Base-by-base conservation (phyloP, 1,140 invertebrate genomes). In the Physella acuta region DNA sequence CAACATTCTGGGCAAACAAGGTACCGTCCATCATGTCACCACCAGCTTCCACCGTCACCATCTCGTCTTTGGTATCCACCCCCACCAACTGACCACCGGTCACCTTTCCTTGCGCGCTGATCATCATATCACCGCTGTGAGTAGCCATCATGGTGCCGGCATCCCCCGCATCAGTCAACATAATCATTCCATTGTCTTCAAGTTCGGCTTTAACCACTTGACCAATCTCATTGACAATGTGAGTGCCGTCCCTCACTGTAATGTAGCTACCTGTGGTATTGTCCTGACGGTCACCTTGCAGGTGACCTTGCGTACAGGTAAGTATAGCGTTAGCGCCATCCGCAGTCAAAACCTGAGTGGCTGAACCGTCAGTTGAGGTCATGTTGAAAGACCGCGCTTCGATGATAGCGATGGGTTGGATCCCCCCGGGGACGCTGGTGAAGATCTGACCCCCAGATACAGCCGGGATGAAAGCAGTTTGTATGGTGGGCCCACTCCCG, bases 381-480 rank as follows among this genome's bases (percentile, higher is more conserved):
- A 80, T 70, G 20, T 71, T 71, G 14, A 79, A 69, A 26, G 75
- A 70, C 39, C 77, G 75, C 34, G 79, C 73, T 71, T 80, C 78
- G 24, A 81, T 79, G 37, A 82, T 80, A 44, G 79, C 76, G 52
- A 81, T 77, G 14, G 79, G 77, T 71, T 79, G 76, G 51, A 77
- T 36, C 28, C 58, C 30, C 36, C 70, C 53, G 51, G 68, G 61
- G 28, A 68, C n/a, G 55, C 37, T 58, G 58, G 74, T 52, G 55
- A 72, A 70, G 31, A 74, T 55, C 66, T 77, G 76, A 31, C 53
- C 67, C 2, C 62, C 70, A 4, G 71, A 61, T 37, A 71, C 73
- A 17, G 70, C 75, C 11, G 77, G 79, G 26, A 80, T 77, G 30
- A 80, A 73, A 33, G 78, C 71, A 36, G 79, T 77, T 39, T 80